These are phyloP conservation scores for Orestias chungarensis DNA, from an alignment of 2,797 vertebrate species.

Conservation along the genomic window DNA sequence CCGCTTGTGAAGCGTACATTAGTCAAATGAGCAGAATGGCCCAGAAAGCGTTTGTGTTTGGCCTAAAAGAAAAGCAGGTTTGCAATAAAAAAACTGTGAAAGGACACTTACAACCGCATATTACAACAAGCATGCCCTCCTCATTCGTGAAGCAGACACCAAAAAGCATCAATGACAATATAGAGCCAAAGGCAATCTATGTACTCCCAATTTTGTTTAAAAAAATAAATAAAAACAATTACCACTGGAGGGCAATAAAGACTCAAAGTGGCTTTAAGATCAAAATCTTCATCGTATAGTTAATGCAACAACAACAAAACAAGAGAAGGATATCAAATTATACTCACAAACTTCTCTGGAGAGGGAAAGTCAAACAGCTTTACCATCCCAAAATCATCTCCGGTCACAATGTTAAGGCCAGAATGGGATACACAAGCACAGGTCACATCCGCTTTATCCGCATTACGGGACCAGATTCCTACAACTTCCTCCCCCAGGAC, in stretches of 20 bases:
- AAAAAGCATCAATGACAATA: not conserved
- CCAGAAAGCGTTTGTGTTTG: slow-evolving; percentile 97
- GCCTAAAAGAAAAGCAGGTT: slow-evolving; percentile 77
- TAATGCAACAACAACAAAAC: not conserved
- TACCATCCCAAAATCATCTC: slow-evolving; percentile 99
- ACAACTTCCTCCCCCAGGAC: slow-evolving; percentile 95
- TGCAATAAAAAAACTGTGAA: too few species aligned
- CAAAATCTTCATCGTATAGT: not conserved
- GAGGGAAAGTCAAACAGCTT: slow-evolving; percentile 99
- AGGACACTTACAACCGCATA: not conserved
- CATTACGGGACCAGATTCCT: slow-evolving; percentile 97
- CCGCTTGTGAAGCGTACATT: slow-evolving; percentile 94
- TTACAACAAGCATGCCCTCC: not conserved
- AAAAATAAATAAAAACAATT: not conserved
- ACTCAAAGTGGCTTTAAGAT: not conserved
- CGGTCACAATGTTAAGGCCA: slow-evolving; percentile 94
- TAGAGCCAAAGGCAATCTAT: too few species aligned
- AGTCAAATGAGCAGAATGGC: slow-evolving; percentile 95
- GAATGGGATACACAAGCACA: slow-evolving; percentile 98
- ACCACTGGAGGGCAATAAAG: not conserved
- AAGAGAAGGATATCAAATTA: slow-evolving; percentile 14
- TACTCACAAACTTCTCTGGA: slow-evolving; percentile 98
- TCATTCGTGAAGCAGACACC: not conserved
- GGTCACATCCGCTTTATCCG: slow-evolving; percentile 94
- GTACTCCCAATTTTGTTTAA: not conserved